Percentiles rank a stretch among this genome's conserved stretches.
phyloP scores from a whole-genome alignment of 1,140 invertebrate genomes.

The Potamilus streckersoni region DNA sequence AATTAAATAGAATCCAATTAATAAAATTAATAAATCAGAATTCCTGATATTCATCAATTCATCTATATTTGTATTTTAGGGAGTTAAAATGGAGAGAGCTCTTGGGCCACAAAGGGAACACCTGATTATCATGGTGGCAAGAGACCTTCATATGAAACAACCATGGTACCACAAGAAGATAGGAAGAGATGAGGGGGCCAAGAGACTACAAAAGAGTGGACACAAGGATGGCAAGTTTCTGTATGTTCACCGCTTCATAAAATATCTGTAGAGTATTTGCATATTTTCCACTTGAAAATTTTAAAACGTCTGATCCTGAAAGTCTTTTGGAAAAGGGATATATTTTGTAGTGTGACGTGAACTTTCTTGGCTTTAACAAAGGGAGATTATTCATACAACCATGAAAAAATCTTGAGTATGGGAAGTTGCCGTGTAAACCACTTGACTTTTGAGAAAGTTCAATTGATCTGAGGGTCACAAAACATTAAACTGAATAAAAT shows the following conservation, averaged over 20 bases:
- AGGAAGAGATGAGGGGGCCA: constrained; percentile 58
- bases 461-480: too few relatives aligned
- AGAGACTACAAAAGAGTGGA: constrained; percentile 45
- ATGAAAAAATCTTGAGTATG: too few relatives aligned
- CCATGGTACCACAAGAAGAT: constrained; percentile 66
- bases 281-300: not conserved
- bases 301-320: not conserved
- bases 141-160: constrained; percentile 57
- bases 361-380: not conserved
- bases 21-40: too few relatives aligned
- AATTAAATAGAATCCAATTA: too few relatives aligned
- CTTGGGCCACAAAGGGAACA: constrained; percentile 47
- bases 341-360: not conserved
- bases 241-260: constrained; percentile 39
- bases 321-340: not conserved
- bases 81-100: constrained; percentile 44
- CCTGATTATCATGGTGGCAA: constrained; percentile 54
- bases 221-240: constrained; percentile 65
- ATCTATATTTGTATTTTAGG: constrained; percentile 30
- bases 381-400: too few relatives aligned
- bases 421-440: too few relatives aligned
- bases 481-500: too few relatives aligned
- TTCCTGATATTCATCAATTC: too few relatives aligned
- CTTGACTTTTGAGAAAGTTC: too few relatives aligned
- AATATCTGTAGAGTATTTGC: too few relatives aligned